A percentile compares a stretch with the other conserved stretches of the same genome.
phyloP scores from a whole-genome alignment of 2,888 invertebrate genomes.

The Latrodectus elegans region DNA sequence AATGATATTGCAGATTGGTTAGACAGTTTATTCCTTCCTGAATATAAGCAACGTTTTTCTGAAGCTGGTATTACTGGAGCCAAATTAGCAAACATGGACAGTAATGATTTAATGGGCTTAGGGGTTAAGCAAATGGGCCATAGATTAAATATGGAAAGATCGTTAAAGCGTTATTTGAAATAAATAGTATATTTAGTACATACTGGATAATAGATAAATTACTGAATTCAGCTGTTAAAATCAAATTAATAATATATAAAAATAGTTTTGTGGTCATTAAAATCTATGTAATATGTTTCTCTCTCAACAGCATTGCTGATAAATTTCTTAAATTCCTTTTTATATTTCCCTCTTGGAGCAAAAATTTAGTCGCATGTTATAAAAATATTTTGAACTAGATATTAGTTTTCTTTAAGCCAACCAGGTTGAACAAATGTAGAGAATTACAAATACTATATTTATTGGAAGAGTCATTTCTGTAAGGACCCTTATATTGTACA shows the following conservation, averaged over 20 bases:
- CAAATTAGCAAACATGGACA: slow-evolving; percentile 77
- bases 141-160: slow-evolving; percentile 69
- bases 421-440: slow-evolving; percentile 60
- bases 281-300: slow-evolving; percentile 49
- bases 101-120: slow-evolving; percentile 77
- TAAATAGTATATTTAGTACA: slow-evolving; percentile 48
- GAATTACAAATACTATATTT: slow-evolving; percentile 61
- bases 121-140: slow-evolving; percentile 79
- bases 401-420: slow-evolving; percentile 42
- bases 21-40: slow-evolving; percentile 77
- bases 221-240: slow-evolving; percentile 59
- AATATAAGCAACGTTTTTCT: slow-evolving; percentile 78
- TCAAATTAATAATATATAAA: slow-evolving; percentile 50
- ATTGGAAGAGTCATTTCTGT: slow-evolving; percentile 62
- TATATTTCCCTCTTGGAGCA: slow-evolving; percentile 54
- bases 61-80: slow-evolving; percentile 76
- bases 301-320: slow-evolving; percentile 52
- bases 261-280: slow-evolving; percentile 68
- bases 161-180: slow-evolving; percentile 66
- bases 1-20: slow-evolving; percentile 79
- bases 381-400: slow-evolving; percentile 60
- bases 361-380: slow-evolving; percentile 59
- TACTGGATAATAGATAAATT: slow-evolving; percentile 44
- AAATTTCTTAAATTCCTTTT: slow-evolving; percentile 48
- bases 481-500: slow-evolving; percentile 23